Conservation (phyloP, 2,113 vertebrate genomes). For the Sinocyclocheilus anophthalmus region DNA sequence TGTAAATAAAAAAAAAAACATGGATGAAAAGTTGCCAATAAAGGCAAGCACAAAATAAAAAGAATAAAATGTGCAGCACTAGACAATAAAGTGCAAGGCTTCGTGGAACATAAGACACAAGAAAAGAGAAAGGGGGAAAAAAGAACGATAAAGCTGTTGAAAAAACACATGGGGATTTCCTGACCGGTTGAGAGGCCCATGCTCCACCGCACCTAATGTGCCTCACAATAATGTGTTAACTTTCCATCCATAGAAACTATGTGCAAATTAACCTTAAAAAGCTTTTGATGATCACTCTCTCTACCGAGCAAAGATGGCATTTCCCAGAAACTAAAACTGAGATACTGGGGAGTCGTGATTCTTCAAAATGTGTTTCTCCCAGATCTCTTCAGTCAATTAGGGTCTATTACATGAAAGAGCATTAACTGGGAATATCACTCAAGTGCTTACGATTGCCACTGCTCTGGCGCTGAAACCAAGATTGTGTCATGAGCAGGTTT, state of each 20-base stretch:
- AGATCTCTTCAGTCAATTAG: neutral
- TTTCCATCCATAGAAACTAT: conserved; percentile 36
- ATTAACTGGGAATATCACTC: neutral
- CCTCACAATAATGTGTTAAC: conserved; percentile 37
- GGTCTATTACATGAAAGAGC: neutral
- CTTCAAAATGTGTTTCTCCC: neutral
- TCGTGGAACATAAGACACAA: conserved; percentile 47
- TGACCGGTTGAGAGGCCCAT: conserved; percentile 43
- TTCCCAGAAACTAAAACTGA: neutral
- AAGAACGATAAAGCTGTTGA: conserved; percentile 37
- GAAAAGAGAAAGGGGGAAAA: conserved; percentile 33
- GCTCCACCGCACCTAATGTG: conserved; percentile 33
- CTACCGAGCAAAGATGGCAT: neutral
- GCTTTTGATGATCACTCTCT: conserved; percentile 15
- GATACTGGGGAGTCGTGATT: neutral
- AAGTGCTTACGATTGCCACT: neutral
- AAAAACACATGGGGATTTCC: conserved; percentile 68
- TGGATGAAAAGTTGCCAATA: too few relatives aligned
- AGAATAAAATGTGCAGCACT: neutral
- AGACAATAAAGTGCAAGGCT: conserved; percentile 17
- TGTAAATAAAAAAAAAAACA: neutral
- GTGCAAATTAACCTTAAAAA: conserved; percentile 24
- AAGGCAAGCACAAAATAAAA: neutral
- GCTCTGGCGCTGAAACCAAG: neutral
- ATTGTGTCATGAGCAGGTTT: neutral